Base-by-base conservation (phyloP, 2,113 vertebrate species). In the Epinephelus lanceolatus region DNA sequence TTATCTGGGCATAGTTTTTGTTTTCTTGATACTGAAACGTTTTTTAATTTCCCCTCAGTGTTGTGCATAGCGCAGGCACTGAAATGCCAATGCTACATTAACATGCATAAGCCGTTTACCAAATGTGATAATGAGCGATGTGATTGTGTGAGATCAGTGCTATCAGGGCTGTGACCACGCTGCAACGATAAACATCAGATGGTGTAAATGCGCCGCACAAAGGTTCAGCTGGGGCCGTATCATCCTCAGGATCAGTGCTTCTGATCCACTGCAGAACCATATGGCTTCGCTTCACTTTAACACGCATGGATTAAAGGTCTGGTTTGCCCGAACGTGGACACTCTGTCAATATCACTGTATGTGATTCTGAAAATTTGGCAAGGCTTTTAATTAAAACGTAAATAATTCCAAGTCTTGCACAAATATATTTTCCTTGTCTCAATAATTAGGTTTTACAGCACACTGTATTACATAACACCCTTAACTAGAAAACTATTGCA, bases 191-290 rank as follows among this genome's bases (percentile, higher is more conserved):
- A 93, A 92, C 90, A 92, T 89, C 92, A 91, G 88, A 90, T 90
- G 85, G 86, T 88, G 83, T 86, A 90, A 88, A 85, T 72, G 85
- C 33, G 63, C 61, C 55, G 57, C 55, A 88, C 81, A 80, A 86
- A 89, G 88, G 86, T 91, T 92, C 81, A 90, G 85, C 84, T 86
- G 78, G 56, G 78, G 84, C 60, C 57, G 61, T 78, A 85, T 90
- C 87, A 83, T 88, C 84, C 87, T 80, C 89, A 67, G 86, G 89
- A 93, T 93, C 88, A 90, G 80, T 86, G 86, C 78, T 71, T 88
- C 83, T 89, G 85, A 94, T 92, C 87, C 87, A 87, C 77, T 77
- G 85, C 73, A 76, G 68, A 91, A 88, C 90, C 91, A 94, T 89
- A 93, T 93, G 93, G 89, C 84, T 80, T 69, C 30, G 67, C 77